These are phyloP conservation scores for Notiomystis cincta DNA, from an alignment of 2,113 vertebrate species.

Conservation along the genomic window DNA sequence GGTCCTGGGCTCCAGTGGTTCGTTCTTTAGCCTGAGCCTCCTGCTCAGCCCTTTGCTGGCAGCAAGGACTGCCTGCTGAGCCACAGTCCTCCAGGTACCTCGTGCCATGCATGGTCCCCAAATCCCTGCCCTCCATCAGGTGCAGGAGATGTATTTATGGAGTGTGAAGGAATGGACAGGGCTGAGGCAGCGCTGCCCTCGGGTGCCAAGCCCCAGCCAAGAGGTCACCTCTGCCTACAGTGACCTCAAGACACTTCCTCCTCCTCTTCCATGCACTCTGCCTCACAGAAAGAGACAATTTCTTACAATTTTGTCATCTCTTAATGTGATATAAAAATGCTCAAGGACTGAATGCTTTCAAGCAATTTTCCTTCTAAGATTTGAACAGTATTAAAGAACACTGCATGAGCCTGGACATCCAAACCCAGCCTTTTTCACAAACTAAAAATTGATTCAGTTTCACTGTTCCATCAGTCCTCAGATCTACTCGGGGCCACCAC, in stretches of 20 bases:
- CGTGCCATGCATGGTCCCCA: fast-evolving
- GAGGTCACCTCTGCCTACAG: not conserved
- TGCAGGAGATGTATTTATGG: not conserved
- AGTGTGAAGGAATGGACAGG: not conserved
- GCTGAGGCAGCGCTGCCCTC: not conserved
- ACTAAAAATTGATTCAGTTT: not conserved
- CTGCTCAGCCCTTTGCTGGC: not conserved
- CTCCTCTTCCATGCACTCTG: not conserved
- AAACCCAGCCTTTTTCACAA: not conserved
- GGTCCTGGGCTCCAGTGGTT: not conserved
- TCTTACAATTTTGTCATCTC: not conserved
- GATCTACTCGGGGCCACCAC: not conserved
- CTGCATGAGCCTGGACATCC: fast-evolving
- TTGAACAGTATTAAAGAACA: not conserved
- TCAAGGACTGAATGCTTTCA: not conserved
- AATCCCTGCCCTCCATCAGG: not conserved
- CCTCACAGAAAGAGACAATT: not conserved
- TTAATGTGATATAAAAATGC: not conserved
- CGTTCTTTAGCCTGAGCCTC: not conserved
- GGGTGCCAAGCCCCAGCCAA: not conserved
- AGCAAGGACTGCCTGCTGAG: not conserved
- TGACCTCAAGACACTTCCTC: not conserved
- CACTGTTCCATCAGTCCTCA: not conserved
- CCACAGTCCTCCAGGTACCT: not conserved
- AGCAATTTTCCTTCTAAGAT: not conserved